Evolutionary conservation across 2,113 vertebrate species (phyloP).

Genomic region (Sander vitreus): DNA sequence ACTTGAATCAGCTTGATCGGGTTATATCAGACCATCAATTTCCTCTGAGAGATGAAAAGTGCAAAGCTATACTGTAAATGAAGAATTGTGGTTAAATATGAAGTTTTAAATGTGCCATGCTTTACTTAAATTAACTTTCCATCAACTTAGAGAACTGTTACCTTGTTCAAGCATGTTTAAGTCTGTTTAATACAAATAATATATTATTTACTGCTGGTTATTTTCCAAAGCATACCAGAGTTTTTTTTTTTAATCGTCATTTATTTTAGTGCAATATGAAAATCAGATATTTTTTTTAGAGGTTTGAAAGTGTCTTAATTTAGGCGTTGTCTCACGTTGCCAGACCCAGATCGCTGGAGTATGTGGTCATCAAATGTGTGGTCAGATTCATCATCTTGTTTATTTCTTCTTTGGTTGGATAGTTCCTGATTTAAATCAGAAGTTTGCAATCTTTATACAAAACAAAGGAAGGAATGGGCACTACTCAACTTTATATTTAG

Average conservation of each 20-base stretch:
- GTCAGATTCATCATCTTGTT: not conserved
- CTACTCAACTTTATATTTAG: no score
- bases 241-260: not conserved
- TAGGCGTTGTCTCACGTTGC: no score
- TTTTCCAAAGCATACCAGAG: not conserved
- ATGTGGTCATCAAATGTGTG: not conserved
- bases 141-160: not conserved
- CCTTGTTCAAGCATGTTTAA: not conserved
- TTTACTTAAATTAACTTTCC: not conserved
- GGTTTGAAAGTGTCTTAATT: not conserved
- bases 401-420: not conserved
- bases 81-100: not conserved
- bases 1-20: accelerated
- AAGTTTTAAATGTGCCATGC: not conserved
- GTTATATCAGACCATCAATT: not conserved
- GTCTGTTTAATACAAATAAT: not conserved
- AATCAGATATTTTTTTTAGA: not conserved
- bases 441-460: not conserved
- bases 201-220: not conserved
- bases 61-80: not conserved
- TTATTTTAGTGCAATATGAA: not conserved
- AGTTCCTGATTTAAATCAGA: not conserved
- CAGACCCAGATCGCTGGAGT: no score
- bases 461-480: not conserved
- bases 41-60: not conserved